Percentiles rank a stretch among this genome's conserved stretches.
Conservation (phyloP, 2,113 vertebrate genomes). For the Cyanoderma ruficeps region DNA sequence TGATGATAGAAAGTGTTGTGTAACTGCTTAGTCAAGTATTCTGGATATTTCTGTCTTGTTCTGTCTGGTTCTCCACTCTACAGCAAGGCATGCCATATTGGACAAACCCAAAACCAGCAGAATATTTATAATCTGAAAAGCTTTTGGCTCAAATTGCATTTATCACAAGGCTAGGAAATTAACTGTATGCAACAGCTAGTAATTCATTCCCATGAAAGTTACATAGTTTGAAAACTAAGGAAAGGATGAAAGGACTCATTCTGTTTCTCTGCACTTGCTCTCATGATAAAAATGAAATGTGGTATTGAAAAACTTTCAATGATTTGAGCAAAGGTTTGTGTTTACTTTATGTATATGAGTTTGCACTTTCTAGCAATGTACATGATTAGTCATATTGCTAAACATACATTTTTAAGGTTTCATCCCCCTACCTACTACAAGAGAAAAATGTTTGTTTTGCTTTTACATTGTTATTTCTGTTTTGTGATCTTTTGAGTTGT, state of each 20-base stretch:
- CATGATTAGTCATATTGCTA: background rate
- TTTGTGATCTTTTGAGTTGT: background rate
- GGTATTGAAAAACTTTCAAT: background rate
- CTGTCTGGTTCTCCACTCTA: background rate
- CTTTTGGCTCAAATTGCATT: background rate
- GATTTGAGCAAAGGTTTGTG: background rate
- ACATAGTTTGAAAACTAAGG: background rate
- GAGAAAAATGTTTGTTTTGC: background rate
- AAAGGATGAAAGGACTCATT: background rate
- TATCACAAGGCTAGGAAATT: background rate
- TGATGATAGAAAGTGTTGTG: background rate
- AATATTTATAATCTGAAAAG: background rate
- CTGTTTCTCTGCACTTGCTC: background rate
- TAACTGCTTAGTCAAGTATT: background rate
- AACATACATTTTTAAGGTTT: background rate
- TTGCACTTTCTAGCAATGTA: background rate
- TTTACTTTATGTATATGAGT: background rate
- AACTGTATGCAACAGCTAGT: background rate
- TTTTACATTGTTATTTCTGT: background rate
- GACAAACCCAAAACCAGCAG: background rate
- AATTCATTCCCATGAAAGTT: background rate
- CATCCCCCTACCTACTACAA: background rate
- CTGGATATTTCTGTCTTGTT: background rate
- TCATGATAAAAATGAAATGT: background rate
- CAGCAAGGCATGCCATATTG: background rate